Evolutionary conservation across 2,888 invertebrate genomes (phyloP).

Genomic region (Himalopsyche anomala): DNA sequence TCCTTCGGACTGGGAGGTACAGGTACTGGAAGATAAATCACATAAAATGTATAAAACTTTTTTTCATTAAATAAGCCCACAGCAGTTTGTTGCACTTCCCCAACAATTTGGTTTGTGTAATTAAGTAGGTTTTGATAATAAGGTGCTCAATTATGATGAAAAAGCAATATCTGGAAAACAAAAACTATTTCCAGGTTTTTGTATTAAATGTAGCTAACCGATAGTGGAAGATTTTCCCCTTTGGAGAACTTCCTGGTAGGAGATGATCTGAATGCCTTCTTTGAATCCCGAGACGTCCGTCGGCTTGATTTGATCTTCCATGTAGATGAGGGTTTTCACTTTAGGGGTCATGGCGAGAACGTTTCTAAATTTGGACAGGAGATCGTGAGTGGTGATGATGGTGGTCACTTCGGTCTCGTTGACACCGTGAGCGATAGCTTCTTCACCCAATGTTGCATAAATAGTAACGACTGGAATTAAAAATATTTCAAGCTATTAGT

Average conservation of each 20-base stretch:
- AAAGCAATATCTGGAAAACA: too few relatives aligned
- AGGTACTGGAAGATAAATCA: constrained; percentile 72
- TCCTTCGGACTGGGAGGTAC: constrained; percentile 84
- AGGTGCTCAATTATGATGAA: too few relatives aligned
- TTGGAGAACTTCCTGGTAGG: constrained; percentile 81
- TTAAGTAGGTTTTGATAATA: too few relatives aligned
- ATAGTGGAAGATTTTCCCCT: constrained; percentile 71
- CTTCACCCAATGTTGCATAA: constrained; percentile 97
- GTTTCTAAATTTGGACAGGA: constrained; percentile 92
- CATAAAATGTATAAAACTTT: background rate
- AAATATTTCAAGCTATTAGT: background rate
- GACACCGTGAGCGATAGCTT: constrained; percentile 96
- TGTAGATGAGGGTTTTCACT: constrained; percentile 88
- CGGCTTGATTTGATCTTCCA: constrained; percentile 90
- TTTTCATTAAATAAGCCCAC: too few relatives aligned
- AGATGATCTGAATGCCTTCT: constrained; percentile 83
- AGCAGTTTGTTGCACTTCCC: too few relatives aligned
- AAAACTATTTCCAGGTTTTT: too few relatives aligned
- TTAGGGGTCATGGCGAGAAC: constrained; percentile 84
- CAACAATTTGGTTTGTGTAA: too few relatives aligned
- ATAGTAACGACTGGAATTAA: constrained; percentile 89
- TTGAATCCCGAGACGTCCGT: constrained; percentile 85
- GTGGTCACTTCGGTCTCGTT: constrained; percentile 97
- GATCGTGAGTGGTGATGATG: constrained; percentile 94
- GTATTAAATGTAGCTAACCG: constrained; percentile 68